Base-by-base conservation (phyloP, 2,113 vertebrate genomes). In the Oreocharis arfaki region DNA sequence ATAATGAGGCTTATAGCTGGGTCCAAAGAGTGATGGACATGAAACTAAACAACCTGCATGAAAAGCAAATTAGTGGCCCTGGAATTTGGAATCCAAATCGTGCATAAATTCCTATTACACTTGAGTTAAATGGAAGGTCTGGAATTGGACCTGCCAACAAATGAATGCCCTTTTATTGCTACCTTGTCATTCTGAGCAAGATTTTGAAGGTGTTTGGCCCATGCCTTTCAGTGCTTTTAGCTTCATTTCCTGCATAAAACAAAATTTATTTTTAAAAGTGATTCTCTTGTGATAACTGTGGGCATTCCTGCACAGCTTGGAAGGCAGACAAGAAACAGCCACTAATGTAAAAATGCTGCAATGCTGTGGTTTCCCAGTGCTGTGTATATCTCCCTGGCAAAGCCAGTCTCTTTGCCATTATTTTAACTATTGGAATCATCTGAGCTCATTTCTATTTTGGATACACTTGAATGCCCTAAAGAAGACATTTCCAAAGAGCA, bases 151-250 rank as follows among this genome's bases (percentile, higher is more conserved):
- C 16, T 75, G 23, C 13, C 68, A 60, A 21, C 5, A 63, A 42
- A 32, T 46, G 7, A 30, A 24, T 57, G 23, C 14, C 0, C 0
- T 39, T 35, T 4, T 37, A 19, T 46, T 80, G 32, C 12, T 49
- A 6, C 32, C 15, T 57, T 50, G 18, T 55, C 22, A 28, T 50
- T 73, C 50, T 35, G 16, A 70, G 35, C 52, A 77, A 67, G 27
- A 39, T 63, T 88, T 35, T 56, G 26, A 81, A 52, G 35, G 47
- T 35, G 8, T 70, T 74, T 63, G 23, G 22, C 27, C 47, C 8
- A 1, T 0, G 4, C 27, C 12, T 86, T 94, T 76, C 33, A 61
- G 14, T 39, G 11, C 24, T 90, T 55, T 80, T 78, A 67, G 22
- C 7, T 33, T 46, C 14, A 67, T 61, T 67, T 89, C 13, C 56